A percentile compares a stretch with the other conserved stretches of the same genome.
Conservation (phyloP, 2,113 vertebrate genomes). For the Hepsetus odoe region DNA sequence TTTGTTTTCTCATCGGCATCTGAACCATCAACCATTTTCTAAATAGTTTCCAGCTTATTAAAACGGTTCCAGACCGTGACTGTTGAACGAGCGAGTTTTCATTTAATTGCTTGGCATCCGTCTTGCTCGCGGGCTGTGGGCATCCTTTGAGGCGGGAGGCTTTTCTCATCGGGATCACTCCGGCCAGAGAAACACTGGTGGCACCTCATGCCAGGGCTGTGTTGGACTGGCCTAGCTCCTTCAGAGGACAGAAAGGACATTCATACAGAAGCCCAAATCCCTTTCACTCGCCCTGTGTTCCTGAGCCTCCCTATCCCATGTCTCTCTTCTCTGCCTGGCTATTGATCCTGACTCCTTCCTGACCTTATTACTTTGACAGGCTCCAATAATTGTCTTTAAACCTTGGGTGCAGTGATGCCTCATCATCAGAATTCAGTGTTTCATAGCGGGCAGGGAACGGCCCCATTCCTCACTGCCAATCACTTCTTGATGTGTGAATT, state of each 20-base stretch:
- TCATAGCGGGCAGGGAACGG: constrained; percentile 44
- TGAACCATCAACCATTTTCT: constrained; percentile 75
- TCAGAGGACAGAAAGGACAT: background rate
- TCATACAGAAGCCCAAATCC: background rate
- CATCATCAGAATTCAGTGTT: background rate
- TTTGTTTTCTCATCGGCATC: constrained; percentile 77
- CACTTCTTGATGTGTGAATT: constrained; percentile 54
- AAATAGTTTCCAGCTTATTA: constrained; percentile 84
- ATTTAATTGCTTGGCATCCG: constrained; percentile 76
- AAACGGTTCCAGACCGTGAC: constrained; percentile 78
- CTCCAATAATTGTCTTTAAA: constrained; percentile 39
- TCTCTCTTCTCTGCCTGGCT: background rate
- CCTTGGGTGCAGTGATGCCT: background rate
- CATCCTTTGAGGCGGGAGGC: constrained; percentile 64
- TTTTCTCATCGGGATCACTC: constrained; percentile 58
- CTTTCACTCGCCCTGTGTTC: background rate
- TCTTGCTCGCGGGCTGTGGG: constrained; percentile 64
- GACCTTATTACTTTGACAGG: constrained; percentile 47
- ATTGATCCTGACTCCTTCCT: constrained; percentile 10
- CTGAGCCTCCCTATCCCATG: background rate
- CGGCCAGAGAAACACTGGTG: constrained; percentile 28
- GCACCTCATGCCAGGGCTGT: constrained; percentile 23
- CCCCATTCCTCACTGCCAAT: constrained; percentile 55
- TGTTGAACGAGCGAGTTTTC: constrained; percentile 74
- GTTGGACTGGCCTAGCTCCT: background rate